phyloP scores from a whole-genome alignment of 1,140 invertebrate species.

The Varroa destructor region DNA sequence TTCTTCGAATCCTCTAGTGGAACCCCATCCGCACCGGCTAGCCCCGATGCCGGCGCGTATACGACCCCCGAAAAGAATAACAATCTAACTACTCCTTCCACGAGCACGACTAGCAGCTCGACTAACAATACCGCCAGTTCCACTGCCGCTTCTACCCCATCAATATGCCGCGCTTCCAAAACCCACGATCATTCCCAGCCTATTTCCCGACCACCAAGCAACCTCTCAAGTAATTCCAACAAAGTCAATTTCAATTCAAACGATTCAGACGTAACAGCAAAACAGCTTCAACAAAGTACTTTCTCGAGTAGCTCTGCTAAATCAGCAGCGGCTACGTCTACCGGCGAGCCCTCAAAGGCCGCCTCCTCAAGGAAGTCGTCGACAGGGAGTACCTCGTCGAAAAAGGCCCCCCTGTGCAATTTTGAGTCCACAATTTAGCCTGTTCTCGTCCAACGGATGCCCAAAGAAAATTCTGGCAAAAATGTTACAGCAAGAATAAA shows the following conservation, averaged over 20 bases:
- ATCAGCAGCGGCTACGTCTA: too few species aligned
- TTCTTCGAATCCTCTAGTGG: conserved; percentile 20
- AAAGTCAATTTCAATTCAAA: background rate
- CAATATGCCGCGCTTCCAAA: background rate
- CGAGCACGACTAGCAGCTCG: background rate
- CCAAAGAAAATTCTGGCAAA: too few species aligned
- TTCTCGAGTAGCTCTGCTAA: too few species aligned
- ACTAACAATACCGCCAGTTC: background rate
- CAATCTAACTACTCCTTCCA: too few species aligned
- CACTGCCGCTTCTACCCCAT: background rate
- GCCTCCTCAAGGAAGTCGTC: conserved; percentile 5
- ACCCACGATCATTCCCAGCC: background rate
- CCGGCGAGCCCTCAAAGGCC: too few species aligned
- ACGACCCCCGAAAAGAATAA: too few species aligned
- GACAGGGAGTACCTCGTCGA: background rate
- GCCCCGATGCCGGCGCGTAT: background rate
- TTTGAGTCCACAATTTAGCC: conserved; percentile 10
- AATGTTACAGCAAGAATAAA: too few species aligned
- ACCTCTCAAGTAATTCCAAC: background rate
- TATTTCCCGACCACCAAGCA: background rate
- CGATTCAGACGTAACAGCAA: too few species aligned
- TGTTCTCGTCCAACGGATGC: too few species aligned
- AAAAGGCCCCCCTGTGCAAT: conserved; percentile 6
- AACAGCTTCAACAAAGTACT: too few species aligned
- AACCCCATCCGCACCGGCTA: background rate